Evolutionary conservation across 2,888 invertebrate genomes (phyloP).

Genomic region (Onchidella celtica): DNA sequence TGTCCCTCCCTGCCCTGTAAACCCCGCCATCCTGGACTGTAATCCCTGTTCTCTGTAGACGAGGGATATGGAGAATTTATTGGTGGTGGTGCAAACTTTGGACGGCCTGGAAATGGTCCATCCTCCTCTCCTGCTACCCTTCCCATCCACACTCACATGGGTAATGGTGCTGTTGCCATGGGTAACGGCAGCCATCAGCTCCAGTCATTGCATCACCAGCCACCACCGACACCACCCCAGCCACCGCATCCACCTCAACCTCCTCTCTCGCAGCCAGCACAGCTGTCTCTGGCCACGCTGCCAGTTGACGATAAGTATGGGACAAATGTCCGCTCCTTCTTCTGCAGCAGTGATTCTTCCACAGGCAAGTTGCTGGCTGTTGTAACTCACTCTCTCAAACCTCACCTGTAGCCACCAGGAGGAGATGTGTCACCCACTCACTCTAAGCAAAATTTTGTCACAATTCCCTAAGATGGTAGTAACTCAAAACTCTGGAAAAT

Average conservation of each 20-base stretch:
- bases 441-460: no score
- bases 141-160: slow-evolving; percentile 11
- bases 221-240: not conserved
- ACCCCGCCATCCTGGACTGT: no score
- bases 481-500: no score
- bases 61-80: slow-evolving; percentile 56
- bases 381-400: slow-evolving; percentile 12
- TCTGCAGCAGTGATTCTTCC: slow-evolving; percentile 75
- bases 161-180: slow-evolving; percentile 32
- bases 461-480: no score
- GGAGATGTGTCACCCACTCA: no score
- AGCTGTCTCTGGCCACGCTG: slow-evolving; percentile 35
- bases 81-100: slow-evolving; percentile 45
- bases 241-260: slow-evolving; percentile 9
- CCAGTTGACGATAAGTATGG: slow-evolving; percentile 63
- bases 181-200: slow-evolving; percentile 12
- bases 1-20: not conserved
- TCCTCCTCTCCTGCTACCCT: not conserved
- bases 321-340: slow-evolving; percentile 73
- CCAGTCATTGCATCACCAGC: slow-evolving; percentile 1
- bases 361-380: slow-evolving; percentile 58
- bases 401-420: no score
- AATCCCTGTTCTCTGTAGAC: no score
- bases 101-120: not conserved
- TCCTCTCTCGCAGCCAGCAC: slow-evolving; percentile 2